A percentile compares a stretch with the other conserved stretches of the same genome.
phyloP scores from a whole-genome alignment of 2,797 vertebrate species.

The Lithobates pipiens region DNA sequence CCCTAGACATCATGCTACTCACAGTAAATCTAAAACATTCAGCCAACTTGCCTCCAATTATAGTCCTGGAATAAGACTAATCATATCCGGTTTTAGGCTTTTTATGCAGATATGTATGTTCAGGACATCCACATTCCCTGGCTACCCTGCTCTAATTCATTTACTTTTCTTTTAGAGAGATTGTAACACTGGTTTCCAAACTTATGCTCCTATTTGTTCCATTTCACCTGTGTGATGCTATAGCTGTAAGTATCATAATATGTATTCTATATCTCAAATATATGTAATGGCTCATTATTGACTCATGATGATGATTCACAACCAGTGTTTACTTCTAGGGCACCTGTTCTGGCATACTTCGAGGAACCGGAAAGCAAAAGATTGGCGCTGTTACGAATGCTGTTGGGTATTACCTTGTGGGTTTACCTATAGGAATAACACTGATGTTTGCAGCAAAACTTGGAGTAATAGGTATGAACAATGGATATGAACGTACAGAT shows the following conservation, averaged over 20 bases:
- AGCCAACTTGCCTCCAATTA: too few relatives aligned
- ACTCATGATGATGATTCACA: not conserved
- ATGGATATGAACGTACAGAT: too few relatives aligned
- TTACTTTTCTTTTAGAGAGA: constrained; percentile 67
- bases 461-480: constrained; percentile 83
- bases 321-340: constrained; percentile 68
- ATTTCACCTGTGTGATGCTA: constrained; percentile 74
- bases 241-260: constrained; percentile 71
- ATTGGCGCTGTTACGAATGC: constrained; percentile 84
- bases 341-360: constrained; percentile 77
- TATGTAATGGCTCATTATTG: not conserved
- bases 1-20: too few relatives aligned
- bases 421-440: constrained; percentile 83
- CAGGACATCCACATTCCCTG: too few relatives aligned
- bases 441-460: constrained; percentile 88
- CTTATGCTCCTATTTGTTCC: constrained; percentile 73
- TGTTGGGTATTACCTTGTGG: constrained; percentile 84
- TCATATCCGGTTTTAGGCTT: too few relatives aligned
- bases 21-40: too few relatives aligned
- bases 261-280: not conserved
- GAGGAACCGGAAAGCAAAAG: constrained; percentile 88
- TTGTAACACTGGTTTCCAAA: constrained; percentile 72
- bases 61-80: too few relatives aligned
- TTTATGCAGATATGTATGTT: too few relatives aligned
- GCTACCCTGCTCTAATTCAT: not conserved